Conservation (phyloP, 2,888 invertebrate genomes). For the Heliconius erato region DNA sequence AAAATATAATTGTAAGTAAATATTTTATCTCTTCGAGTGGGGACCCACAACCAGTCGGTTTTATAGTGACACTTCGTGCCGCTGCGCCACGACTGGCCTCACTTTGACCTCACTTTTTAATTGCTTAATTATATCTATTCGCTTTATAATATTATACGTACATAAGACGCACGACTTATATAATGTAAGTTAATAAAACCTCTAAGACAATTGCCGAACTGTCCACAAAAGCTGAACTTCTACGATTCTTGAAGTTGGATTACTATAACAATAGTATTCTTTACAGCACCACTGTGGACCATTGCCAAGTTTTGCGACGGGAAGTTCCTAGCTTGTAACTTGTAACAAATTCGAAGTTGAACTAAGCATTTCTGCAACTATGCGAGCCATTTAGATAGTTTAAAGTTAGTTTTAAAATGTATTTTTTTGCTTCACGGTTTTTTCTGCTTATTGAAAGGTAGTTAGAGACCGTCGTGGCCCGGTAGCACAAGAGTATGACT, state of each 20-base stretch:
- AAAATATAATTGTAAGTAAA: too few species aligned
- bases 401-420: conserved; percentile 3
- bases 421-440: background rate
- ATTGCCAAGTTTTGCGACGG: conserved; percentile 41
- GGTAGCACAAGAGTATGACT: too few species aligned
- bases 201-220: conserved; percentile 3
- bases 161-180: background rate
- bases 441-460: background rate
- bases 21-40: too few species aligned
- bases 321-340: conserved; percentile 36
- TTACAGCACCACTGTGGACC: conserved; percentile 42
- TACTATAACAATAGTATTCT: conserved; percentile 39
- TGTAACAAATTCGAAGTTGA: conserved; percentile 40
- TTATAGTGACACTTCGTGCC: too few species aligned
- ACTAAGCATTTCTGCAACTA: conserved; percentile 33
- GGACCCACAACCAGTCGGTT: too few species aligned
- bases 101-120: too few species aligned
- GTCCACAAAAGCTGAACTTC: conserved; percentile 19
- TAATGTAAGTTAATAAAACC: background rate
- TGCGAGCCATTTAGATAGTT: conserved; percentile 22
- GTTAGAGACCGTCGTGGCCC: too few species aligned
- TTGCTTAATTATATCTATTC: background rate
- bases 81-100: too few species aligned
- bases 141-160: background rate
- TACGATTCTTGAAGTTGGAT: conserved; percentile 33